Base-by-base conservation (phyloP, 2,113 vertebrate genomes). In the Corythaixoides concolor region DNA sequence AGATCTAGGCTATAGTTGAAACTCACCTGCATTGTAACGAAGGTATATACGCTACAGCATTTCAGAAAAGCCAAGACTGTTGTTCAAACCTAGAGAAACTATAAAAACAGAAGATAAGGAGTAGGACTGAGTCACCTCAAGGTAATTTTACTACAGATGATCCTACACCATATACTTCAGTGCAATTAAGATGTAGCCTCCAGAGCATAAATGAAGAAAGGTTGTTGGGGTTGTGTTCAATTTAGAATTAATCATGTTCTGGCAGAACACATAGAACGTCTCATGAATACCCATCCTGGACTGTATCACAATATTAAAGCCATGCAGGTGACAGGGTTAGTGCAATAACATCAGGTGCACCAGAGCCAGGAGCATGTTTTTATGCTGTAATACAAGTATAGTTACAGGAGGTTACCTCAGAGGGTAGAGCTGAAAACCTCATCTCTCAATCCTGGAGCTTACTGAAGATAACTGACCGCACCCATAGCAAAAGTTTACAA, bases 371-470 rank as follows among this genome's bases (percentile, higher is more conserved):
- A 75, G 10, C 6, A 1, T 1, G 4, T 45, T 35, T 69, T 59
- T 8, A 32, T 19, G 6, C n/a, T 4, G 1, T 2, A 32, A 13
- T 11, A 15, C 11, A 45, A 37, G 5, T 6, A 19, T 0, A 81
- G 43, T 0, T 43, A 11, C 15, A 64, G 37, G 4, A 26, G 16
- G 33, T 2, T 5, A 12, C 21, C 37, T 21, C 0, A 0, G 30
- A 67, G 18, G 2, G 12, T 0, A 59, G 74, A 69, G n/a, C 19
- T 17, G 33, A 62, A 72, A 76, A 60, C 11, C 11, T 28, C 22
- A 2, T 17, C 11, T 58, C 55, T 49, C 33, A 24, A 1, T 20
- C 41, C 75, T 15, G 21, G 13, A 72, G 30, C 9, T 68, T 23
- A 16, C 47, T 10, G 12, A 37, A 37, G 12, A 1, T 2, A 28